These are phyloP conservation scores for Tetrax tetrax DNA, from an alignment of 2,113 vertebrate genomes.

Conservation along the genomic window DNA sequence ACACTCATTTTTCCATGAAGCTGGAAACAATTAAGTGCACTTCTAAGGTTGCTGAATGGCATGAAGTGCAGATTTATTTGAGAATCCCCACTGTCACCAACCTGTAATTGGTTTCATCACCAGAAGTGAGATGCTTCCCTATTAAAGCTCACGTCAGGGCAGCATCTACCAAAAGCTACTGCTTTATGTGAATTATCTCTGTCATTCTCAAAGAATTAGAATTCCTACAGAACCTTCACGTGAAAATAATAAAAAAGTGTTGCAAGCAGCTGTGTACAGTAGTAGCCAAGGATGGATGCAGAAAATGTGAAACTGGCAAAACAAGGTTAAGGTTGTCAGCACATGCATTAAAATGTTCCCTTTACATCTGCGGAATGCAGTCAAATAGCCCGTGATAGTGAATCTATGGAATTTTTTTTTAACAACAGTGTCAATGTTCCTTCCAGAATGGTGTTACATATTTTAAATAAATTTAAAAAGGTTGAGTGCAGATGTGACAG, in stretches of 20 bases:
- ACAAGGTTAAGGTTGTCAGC: constrained; percentile 65
- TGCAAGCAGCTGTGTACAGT: constrained; percentile 15
- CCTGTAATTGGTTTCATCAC: background rate
- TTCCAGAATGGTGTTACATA: background rate
- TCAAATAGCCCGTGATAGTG: background rate
- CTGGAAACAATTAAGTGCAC: background rate
- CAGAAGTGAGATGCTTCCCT: background rate
- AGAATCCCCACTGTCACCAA: background rate
- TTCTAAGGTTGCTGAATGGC: background rate
- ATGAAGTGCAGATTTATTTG: background rate
- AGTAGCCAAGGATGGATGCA: constrained; percentile 51
- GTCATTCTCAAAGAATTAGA: background rate
- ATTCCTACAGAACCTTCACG: background rate
- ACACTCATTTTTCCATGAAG: background rate
- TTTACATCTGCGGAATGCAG: background rate
- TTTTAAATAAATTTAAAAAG: background rate
- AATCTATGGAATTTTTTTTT: background rate
- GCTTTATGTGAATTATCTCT: background rate
- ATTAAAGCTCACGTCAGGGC: background rate
- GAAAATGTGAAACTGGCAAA: constrained; percentile 42
- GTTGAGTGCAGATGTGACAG: background rate
- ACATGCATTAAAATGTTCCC: constrained; percentile 37
- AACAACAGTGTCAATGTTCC: background rate
- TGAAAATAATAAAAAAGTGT: background rate
- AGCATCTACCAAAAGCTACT: background rate